Evolutionary conservation across 1,140 invertebrate species (phyloP), one percentile per base, ranked within the genome.

Genomic region (Panagrolaimus sp.): DNA sequence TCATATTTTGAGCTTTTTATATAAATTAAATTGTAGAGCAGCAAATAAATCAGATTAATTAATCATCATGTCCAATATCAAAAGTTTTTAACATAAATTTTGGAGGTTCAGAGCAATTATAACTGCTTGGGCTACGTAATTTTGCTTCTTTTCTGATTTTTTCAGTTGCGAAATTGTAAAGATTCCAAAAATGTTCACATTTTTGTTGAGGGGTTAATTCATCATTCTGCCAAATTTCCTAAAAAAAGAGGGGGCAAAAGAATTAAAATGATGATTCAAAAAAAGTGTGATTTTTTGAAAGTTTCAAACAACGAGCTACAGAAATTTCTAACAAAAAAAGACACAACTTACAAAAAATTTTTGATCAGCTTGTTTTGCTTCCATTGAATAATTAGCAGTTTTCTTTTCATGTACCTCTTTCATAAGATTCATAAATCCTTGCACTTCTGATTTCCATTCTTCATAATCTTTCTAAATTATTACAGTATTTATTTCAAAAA

Each of bases 291-390:
- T 14, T 57, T 57, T 16, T 13, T 57, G 2, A 4, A 16, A n/a
- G n/a, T 27, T 13, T 27, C 20, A 25, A 25, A 27, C n/a, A n/a
- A n/a, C n/a, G n/a, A 57, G 27, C 51, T 25, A 57, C 27, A 25
- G 51, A 11, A 20, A 57, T 25, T 25, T 51, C 48, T 20, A 20
- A 4, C 11, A 5, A 27, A 11, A 57, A 57, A 20, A 57, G 20
- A 57, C 11, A 57, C 51, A 25, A n/a, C n/a, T n/a, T 57, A 57
- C 51, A 27, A 57, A 20, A 57, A 25, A 57, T 57, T 9, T 57
- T 20, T 57, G 20, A 20, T 57, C 51, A 20, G 51, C 51, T 25
- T 20, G 20, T 57, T 57, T 20, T n/a, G 51, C 51, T 20, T 20
- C 51, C 20, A 27, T 20, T 57, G 51, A 57, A 20, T 20, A 20